Percentiles rank a stretch among this genome's conserved stretches.
phyloP scores from a whole-genome alignment of 2,888 invertebrate species.

The Melinopterus prodromus region DNA sequence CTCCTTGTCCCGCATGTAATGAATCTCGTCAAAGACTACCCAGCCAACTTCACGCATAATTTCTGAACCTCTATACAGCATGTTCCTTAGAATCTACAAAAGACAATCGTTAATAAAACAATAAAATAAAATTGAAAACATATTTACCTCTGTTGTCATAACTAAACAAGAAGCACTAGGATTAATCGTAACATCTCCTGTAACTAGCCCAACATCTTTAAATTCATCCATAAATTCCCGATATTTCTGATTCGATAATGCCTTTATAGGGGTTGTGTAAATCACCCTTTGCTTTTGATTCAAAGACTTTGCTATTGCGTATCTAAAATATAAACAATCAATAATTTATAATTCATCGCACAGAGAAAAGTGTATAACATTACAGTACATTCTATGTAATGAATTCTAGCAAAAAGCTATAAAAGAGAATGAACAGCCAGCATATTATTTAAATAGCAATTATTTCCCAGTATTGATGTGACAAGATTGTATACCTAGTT shows the following conservation, averaged over 20 bases:
- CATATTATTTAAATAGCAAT: no score
- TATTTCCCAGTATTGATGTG: no score
- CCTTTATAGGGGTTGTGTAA: slow-evolving; percentile 99
- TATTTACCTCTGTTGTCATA: slow-evolving; percentile 96
- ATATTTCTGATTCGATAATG: slow-evolving; percentile 98
- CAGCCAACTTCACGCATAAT: slow-evolving; percentile 99
- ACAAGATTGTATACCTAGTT: no score
- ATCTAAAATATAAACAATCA: slow-evolving; percentile 62
- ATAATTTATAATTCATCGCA: neutral
- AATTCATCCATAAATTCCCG: slow-evolving; percentile 97
- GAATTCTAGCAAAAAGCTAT: no score
- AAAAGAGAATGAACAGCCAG: no score
- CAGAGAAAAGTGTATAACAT: no score
- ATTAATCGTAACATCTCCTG: slow-evolving; percentile 99
- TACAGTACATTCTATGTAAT: no score
- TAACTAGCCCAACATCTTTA: slow-evolving; percentile 96
- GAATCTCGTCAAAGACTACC: slow-evolving; percentile 99
- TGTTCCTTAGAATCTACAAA: slow-evolving; percentile 90
- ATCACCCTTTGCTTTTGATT: slow-evolving; percentile 96
- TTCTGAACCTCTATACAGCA: slow-evolving; percentile 98
- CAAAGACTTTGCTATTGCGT: slow-evolving; percentile 94
- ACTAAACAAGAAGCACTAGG: slow-evolving; percentile 97
- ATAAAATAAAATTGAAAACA: neutral
- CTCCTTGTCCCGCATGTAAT: slow-evolving; percentile 99
- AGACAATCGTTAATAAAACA: neutral